Conservation (phyloP, 2,113 vertebrate genomes). For the Lasiurus borealis region DNA sequence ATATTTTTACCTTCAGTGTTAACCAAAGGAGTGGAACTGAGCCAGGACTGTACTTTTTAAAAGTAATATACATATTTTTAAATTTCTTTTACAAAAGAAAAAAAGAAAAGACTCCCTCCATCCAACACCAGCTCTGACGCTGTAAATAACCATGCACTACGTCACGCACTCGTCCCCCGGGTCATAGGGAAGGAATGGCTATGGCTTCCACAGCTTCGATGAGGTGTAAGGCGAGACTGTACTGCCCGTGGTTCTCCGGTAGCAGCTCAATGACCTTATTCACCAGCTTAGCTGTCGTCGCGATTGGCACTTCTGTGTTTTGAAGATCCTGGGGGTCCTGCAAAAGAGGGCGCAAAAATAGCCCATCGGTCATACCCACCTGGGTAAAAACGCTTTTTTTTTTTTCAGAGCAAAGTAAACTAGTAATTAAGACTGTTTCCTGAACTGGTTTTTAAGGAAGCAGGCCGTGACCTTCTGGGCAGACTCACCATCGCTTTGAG, state of each 20-base stretch:
- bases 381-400: neutral
- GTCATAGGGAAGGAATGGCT: conserved; percentile 69
- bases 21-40: conserved; percentile 77
- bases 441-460: neutral
- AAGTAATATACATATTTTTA: conserved; percentile 56
- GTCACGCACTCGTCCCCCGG: no score
- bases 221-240: conserved; percentile 94
- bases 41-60: conserved; percentile 76
- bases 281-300: conserved; percentile 91
- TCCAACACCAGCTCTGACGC: neutral
- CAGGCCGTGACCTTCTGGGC: accelerated
- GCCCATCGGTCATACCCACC: neutral
- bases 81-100: conserved; percentile 78
- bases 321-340: conserved; percentile 95
- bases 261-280: conserved; percentile 94
- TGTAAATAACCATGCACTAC: conserved; percentile 57
- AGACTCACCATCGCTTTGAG: conserved; percentile 96
- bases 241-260: conserved; percentile 96
- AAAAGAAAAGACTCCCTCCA: neutral
- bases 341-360: conserved; percentile 37
- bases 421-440: neutral
- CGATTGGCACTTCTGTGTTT: conserved; percentile 91
- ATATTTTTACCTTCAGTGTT: conserved; percentile 6
- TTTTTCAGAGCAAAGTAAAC: neutral
- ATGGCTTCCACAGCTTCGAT: conserved; percentile 94